A percentile compares a stretch with the other conserved stretches of the same genome.
phyloP scores from a whole-genome alignment of 2,113 vertebrate species.

The Albula goreensis region DNA sequence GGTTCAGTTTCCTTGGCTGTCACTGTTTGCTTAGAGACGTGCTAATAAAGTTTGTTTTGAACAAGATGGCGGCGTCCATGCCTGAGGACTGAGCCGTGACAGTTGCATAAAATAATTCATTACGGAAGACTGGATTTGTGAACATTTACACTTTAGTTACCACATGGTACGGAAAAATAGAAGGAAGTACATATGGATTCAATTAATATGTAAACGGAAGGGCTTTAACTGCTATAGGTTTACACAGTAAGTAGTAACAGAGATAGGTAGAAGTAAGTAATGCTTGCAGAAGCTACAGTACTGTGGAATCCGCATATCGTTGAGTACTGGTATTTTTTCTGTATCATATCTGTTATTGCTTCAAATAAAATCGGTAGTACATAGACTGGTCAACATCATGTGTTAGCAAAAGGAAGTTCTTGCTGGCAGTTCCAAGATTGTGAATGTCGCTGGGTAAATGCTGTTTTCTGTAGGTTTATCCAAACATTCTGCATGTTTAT shows the following conservation, averaged over 20 bases:
- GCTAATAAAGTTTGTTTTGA: conserved; percentile 72
- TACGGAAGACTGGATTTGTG: background rate
- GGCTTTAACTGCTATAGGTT: background rate
- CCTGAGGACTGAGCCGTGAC: conserved; percentile 38
- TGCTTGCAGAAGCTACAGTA: background rate
- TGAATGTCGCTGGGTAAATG: too few species aligned
- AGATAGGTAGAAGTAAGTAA: background rate
- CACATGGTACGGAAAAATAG: background rate
- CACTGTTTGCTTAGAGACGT: background rate
- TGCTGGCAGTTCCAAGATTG: background rate
- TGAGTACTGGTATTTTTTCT: too few species aligned
- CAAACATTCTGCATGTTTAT: too few species aligned
- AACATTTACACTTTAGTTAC: background rate
- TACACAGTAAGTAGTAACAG: background rate
- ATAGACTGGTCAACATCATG: background rate
- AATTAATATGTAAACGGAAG: background rate
- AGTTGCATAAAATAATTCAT: background rate
- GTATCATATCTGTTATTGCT: background rate
- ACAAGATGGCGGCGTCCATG: conserved; percentile 68
- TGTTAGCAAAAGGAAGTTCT: background rate
- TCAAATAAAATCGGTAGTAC: background rate
- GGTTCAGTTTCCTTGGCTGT: too few species aligned
- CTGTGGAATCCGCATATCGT: too few species aligned
- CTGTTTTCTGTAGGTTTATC: too few species aligned
- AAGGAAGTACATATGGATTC: background rate